Evolutionary conservation across 1,140 invertebrate species (phyloP), one percentile per base, ranked within the genome.

Genomic region (Scaptodrosophila lebanonensis): DNA sequence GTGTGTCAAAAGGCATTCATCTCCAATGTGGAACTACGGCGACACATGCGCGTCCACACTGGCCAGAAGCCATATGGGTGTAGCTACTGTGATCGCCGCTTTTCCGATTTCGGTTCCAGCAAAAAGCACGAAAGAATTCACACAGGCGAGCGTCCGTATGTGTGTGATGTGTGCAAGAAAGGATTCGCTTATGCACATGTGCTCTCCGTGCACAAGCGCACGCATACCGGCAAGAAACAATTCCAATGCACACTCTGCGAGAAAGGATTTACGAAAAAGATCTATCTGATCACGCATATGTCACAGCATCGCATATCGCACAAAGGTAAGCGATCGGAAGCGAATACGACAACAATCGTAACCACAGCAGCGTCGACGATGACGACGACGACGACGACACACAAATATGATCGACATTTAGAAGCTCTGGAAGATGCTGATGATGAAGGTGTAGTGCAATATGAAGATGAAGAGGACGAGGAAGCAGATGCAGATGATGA

Each of bases 91-190:
- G 89, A 92, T 42, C 88, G 93, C 7, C 86, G 91, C 6, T 94
- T 94, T 84, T 92, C 91, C 0, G 90, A 91, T 67, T 91, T 89
- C 65, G 90, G 90, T 20, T 89, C 88, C 51, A 86, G 89, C 33
- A 89, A 90, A 70, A 91, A 91, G 57, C 90, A 90, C 54, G 90
- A 90, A 59, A 87, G 93, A 7, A 93, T 92, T 8, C 94, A 97
- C 83, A 95, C 93, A 1, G 95, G 95, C 0, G 93, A 93, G 64
- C 86, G 92, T 2, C 93, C 93, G 0, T 94, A 92, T 53, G 89
- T 91, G 38, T 94, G 93, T 50, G 89, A 89, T 0, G 90, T 89
- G 0, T 94, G 93, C 73, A 88, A 90, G 1, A 93, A 93, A 79
- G 90, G 92, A 1, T 94, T 93, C 82, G 92, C 91, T 50, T 89